phyloP scores from a whole-genome alignment of 2,113 vertebrate species.

The Noctilio leporinus region DNA sequence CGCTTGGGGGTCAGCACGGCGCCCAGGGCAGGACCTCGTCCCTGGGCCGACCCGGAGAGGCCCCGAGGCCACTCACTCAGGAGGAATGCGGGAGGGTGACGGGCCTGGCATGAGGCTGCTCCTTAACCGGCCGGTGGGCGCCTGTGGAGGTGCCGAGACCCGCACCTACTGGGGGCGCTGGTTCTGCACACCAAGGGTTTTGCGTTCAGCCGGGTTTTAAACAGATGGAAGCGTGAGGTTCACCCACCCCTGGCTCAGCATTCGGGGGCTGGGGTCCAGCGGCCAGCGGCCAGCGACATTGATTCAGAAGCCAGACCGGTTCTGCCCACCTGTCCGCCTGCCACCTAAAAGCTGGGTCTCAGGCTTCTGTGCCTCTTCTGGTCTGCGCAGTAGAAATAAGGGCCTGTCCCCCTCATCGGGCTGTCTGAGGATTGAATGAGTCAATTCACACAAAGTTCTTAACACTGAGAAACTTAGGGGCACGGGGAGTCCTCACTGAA shows the following conservation, averaged over 20 bases:
- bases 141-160: background rate
- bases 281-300: rapidly evolving
- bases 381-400: background rate
- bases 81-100: background rate
- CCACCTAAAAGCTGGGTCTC: background rate
- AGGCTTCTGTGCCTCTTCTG: background rate
- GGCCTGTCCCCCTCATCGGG: background rate
- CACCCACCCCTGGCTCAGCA: background rate
- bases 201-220: background rate
- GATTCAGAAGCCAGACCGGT: background rate
- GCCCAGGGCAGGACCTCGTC: background rate
- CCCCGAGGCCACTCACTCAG: rapidly evolving
- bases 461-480: rapidly evolving
- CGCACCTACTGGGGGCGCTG: rapidly evolving
- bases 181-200: background rate
- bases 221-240: background rate
- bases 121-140: background rate
- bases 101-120: background rate
- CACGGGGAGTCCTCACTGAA: background rate
- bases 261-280: rapidly evolving
- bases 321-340: background rate
- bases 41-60: background rate
- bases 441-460: background rate
- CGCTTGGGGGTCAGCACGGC: rapidly evolving
- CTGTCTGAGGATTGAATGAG: background rate